Conservation (phyloP, 2,888 invertebrate species). For the Choreutis nemorana region DNA sequence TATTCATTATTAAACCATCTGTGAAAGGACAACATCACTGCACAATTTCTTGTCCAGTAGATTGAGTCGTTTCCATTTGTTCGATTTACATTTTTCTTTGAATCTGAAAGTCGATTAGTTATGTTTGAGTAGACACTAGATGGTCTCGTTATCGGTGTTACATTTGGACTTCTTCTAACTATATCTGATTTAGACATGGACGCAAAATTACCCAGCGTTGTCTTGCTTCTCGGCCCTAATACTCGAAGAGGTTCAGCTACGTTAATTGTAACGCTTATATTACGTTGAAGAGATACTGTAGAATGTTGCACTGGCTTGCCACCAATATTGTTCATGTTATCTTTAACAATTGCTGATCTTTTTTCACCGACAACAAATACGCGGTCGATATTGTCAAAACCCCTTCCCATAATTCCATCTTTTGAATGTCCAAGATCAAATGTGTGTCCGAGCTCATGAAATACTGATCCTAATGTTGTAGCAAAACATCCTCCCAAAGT, state of each 20-base stretch:
- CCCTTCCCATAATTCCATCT: slow-evolving; percentile 92
- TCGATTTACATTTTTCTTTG: slow-evolving; percentile 46
- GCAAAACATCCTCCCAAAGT: slow-evolving; percentile 89
- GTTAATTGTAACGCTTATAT: slow-evolving; percentile 70
- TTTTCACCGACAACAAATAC: slow-evolving; percentile 74
- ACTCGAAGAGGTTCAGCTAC: slow-evolving; percentile 62
- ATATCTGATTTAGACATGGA: slow-evolving; percentile 54
- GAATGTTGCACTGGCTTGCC: slow-evolving; percentile 70
- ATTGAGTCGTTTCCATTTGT: slow-evolving; percentile 62
- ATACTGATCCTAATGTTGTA: slow-evolving; percentile 88
- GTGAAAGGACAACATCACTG: slow-evolving; percentile 71
- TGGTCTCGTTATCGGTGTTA: slow-evolving; percentile 60
- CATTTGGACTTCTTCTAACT: slow-evolving; percentile 53
- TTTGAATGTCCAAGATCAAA: slow-evolving; percentile 93
- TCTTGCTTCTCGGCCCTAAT: slow-evolving; percentile 61
- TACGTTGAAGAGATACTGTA: slow-evolving; percentile 66
- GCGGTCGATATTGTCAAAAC: slow-evolving; percentile 83
- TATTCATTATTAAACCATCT: slow-evolving; percentile 67
- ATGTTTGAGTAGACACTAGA: slow-evolving; percentile 58
- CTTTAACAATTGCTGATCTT: slow-evolving; percentile 44
- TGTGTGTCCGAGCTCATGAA: slow-evolving; percentile 94
- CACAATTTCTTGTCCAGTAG: slow-evolving; percentile 70
- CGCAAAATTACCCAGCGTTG: slow-evolving; percentile 58
- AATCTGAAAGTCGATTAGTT: slow-evolving; percentile 49
- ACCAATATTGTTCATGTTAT: slow-evolving; percentile 65